Conservation (phyloP, 1,140 invertebrate genomes). For the Drosophila kepulauana region DNA sequence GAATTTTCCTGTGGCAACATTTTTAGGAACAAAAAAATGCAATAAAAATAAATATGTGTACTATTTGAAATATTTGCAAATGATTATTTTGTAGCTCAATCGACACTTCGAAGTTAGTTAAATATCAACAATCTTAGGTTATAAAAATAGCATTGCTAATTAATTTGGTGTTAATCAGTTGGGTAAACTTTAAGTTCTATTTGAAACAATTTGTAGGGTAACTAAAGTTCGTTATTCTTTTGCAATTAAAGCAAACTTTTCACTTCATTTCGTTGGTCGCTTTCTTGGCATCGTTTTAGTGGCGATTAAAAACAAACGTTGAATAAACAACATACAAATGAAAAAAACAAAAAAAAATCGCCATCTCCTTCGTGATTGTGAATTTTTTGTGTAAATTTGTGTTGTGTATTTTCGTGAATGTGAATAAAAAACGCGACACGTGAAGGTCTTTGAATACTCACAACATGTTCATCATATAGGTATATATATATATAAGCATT, state of each 20-base stretch:
- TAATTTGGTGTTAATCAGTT: too few relatives aligned
- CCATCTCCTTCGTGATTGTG: conserved; percentile 22
- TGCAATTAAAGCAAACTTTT: not conserved
- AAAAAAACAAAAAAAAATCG: conserved; percentile 19
- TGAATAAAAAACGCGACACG: conserved; percentile 43
- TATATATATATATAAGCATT: conserved; percentile 4
- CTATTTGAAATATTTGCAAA: too few relatives aligned
- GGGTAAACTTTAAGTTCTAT: too few relatives aligned
- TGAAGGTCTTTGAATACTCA: conserved; percentile 37
- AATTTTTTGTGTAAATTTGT: not conserved
- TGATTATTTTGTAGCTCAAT: too few relatives aligned
- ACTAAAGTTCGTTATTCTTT: not conserved
- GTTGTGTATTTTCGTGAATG: not conserved
- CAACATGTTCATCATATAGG: not conserved
- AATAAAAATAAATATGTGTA: too few relatives aligned
- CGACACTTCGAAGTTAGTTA: too few relatives aligned
- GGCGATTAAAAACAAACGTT: conserved; percentile 40
- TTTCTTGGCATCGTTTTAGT: conserved; percentile 33
- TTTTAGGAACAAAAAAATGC: too few relatives aligned
- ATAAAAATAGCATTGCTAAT: too few relatives aligned
- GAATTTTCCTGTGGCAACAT: too few relatives aligned
- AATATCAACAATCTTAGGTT: too few relatives aligned
- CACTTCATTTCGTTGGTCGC: conserved; percentile 4
- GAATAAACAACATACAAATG: conserved; percentile 34
- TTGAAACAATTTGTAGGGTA: not conserved